Conservation (phyloP, 2,888 invertebrate species). For the Hymenopus coronatus region DNA sequence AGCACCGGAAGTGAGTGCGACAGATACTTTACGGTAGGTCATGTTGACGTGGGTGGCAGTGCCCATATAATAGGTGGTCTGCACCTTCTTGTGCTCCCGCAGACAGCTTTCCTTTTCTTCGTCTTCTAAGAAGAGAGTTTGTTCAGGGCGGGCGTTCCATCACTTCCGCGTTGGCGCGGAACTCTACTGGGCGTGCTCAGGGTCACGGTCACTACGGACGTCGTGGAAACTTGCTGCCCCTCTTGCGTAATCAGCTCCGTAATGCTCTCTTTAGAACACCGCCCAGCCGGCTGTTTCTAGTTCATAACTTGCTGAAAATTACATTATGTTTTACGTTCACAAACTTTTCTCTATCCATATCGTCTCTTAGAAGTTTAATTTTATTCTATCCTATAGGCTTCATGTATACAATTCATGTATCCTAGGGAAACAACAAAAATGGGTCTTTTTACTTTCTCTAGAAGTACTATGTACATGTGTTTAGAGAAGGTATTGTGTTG, state of each 20-base stretch:
- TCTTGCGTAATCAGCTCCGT: background rate
- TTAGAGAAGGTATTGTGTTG: too few species aligned
- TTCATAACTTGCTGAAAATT: too few species aligned
- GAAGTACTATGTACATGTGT: too few species aligned
- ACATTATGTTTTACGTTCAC: too few species aligned
- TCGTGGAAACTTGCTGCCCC: background rate
- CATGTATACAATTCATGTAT: too few species aligned
- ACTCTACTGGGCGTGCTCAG: background rate
- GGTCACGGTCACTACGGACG: background rate
- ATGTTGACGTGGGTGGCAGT: background rate
- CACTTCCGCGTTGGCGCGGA: background rate
- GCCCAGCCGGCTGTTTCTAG: too few species aligned
- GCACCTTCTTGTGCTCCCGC: background rate
- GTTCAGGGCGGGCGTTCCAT: background rate
- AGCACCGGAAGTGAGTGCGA: background rate
- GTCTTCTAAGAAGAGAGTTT: background rate
- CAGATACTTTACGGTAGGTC: background rate
- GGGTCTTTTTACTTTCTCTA: too few species aligned
- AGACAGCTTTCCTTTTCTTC: background rate
- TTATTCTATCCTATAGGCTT: too few species aligned
- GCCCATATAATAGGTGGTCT: background rate
- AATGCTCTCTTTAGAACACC: too few species aligned
- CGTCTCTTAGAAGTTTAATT: too few species aligned
- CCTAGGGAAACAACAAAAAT: too few species aligned
- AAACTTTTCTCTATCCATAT: too few species aligned